Conservation (phyloP, 2,113 vertebrate species). For the Scortum barcoo region DNA sequence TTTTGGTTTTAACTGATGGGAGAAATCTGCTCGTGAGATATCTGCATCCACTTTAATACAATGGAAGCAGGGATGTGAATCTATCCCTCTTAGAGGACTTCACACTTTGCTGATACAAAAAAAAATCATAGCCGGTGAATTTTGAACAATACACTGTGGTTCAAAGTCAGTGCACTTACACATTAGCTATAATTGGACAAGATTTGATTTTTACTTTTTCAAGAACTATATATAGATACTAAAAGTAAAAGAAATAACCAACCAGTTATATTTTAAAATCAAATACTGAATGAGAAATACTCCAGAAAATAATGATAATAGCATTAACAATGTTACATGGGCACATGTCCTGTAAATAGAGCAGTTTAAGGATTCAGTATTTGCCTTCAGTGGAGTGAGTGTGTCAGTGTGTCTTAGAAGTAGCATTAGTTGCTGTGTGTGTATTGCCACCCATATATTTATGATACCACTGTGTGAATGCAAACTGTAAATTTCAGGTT, state of each 20-base stretch:
- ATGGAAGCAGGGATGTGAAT: neutral
- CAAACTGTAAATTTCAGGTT: too few relatives aligned
- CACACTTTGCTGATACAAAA: neutral
- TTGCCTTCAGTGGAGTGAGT: neutral
- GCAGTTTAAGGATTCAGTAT: neutral
- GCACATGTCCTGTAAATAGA: neutral
- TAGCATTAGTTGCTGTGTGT: neutral
- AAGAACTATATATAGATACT: neutral
- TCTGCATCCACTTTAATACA: neutral
- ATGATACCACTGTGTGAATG: neutral
- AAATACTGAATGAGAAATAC: neutral
- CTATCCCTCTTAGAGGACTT: neutral
- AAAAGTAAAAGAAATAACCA: neutral
- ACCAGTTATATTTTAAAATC: neutral
- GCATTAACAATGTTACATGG: neutral
- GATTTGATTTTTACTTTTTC: neutral
- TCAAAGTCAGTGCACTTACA: neutral
- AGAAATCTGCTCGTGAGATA: constrained; percentile 1
- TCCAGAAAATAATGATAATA: neutral
- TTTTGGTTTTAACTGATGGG: constrained; percentile 20
- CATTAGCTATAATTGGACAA: neutral
- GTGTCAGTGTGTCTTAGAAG: neutral
- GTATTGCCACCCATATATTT: neutral
- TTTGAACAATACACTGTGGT: neutral
- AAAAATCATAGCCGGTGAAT: neutral